phyloP scores from a whole-genome alignment of 64 coral and sea anemone genomes.

The Montipora efflorescens region DNA sequence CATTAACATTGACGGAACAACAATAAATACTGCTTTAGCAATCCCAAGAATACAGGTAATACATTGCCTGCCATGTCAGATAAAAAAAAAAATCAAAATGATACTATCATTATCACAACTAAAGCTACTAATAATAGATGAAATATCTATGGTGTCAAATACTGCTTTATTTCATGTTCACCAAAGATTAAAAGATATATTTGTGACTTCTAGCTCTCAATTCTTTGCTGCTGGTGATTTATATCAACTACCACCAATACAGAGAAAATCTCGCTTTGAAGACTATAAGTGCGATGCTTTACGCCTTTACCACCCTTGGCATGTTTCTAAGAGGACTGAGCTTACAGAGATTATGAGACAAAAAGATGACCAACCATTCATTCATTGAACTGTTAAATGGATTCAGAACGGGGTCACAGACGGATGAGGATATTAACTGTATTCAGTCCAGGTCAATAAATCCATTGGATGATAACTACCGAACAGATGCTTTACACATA shows the following conservation, averaged over 20 bases:
- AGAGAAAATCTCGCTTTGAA: conserved; percentile 41
- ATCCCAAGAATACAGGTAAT: conserved; percentile 54
- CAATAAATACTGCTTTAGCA: conserved; percentile 71
- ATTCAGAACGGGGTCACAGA: conserved; percentile 46
- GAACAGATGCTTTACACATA: conserved; percentile 50
- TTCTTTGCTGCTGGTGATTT: conserved; percentile 68
- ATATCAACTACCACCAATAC: conserved; percentile 50
- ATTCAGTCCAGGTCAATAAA: conserved; percentile 34
- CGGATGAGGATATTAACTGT: conserved; percentile 44
- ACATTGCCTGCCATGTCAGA: conserved; percentile 68
- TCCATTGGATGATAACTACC: conserved; percentile 47
- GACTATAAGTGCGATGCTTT: conserved; percentile 63
- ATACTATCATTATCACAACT: conserved; percentile 63
- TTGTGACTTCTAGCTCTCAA: conserved; percentile 58
- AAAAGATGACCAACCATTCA: conserved; percentile 69
- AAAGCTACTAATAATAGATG: conserved; percentile 66
- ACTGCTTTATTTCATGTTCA: conserved; percentile 67
- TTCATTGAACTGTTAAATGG: conserved; percentile 53
- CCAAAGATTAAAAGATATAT: conserved; percentile 75
- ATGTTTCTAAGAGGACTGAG: conserved; percentile 59
- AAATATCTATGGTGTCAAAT: conserved; percentile 74
- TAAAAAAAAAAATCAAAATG: conserved; percentile 66
- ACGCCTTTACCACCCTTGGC: conserved; percentile 62
- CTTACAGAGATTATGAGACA: conserved; percentile 66
- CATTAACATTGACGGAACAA: conserved; percentile 66